Evolutionary conservation across 2,888 invertebrate species (phyloP), one percentile per base, ranked within the genome.

Genomic region (Phaedon cochleariae): DNA sequence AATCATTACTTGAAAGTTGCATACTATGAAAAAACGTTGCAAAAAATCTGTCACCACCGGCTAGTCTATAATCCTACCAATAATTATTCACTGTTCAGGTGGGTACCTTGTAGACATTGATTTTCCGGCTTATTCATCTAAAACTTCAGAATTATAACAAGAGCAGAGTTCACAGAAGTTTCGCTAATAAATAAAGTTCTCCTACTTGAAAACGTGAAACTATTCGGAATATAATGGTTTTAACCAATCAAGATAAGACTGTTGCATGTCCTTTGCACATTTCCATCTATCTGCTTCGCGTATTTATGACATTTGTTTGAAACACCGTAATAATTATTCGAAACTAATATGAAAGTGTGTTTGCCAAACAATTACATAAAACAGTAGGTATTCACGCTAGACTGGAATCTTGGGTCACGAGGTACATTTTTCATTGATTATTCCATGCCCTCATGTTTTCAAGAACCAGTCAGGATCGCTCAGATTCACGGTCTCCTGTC

Each of bases 131-230:
- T 48, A 61, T 61, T 54, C 37, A 54, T 61, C 61, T 54, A 22
- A 41, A 41, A 4, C 41, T 41, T 41, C 41, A 41, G n/a, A 15
- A 41, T 41, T 41, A 41, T 15, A 21, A 26, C 7, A 26, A 34
- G 48, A 45, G 31, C 41, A 60, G 37, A 54, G 52, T 60, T 60
- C 60, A 26, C 41, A 52, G 54, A 61, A 48, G 53, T 61, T 34
- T 31, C 54, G 34, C 31, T 31, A 61, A 54, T 61, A 61, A 61
- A 61, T 61, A 54, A 61, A 61, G 31, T 54, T 53, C 54, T 15
- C 48, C n/a, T 54, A 54, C 34, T 54, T 61, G 46, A 61, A 54
- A 61, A 61, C 61, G 46, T 54, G 45, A 22, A 60, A 61, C 61
- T 61, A 61, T 53, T 46, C 9, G 45, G 26, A 53, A n/a, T 37